Conservation (phyloP, 2,113 vertebrate genomes). For the Hypomesus transpacificus region DNA sequence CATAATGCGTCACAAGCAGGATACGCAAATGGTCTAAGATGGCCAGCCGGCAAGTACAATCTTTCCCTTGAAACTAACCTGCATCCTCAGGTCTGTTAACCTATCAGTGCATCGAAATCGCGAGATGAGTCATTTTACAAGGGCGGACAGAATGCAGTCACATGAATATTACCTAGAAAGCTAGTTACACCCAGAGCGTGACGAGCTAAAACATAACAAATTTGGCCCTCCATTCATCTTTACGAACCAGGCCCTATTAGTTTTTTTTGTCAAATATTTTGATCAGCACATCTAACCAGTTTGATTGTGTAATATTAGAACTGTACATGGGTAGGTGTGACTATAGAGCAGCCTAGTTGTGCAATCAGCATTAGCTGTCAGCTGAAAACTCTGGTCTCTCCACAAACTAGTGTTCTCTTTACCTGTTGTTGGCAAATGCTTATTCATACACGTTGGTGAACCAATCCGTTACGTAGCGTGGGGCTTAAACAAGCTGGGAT, state of each 20-base stretch:
- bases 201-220: slow-evolving; percentile 45
- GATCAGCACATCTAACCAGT: slow-evolving; percentile 30
- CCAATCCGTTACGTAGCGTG: too few species aligned
- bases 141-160: too few species aligned
- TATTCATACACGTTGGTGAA: too few species aligned
- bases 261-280: not conserved
- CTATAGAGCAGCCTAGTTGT: slow-evolving; percentile 9
- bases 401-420: too few species aligned
- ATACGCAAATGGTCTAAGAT: too few species aligned
- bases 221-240: slow-evolving; percentile 33
- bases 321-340: slow-evolving; percentile 12
- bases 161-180: slow-evolving; percentile 8
- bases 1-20: not conserved
- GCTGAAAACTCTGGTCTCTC: not conserved
- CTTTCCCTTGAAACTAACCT: too few species aligned
- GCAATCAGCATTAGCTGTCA: slow-evolving; percentile 20
- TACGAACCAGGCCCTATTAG: slow-evolving; percentile 24
- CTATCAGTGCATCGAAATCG: slow-evolving; percentile 11
- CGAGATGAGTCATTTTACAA: slow-evolving; percentile 6
- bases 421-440: too few species aligned
- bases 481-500: too few species aligned
- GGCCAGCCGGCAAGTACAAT: too few species aligned
- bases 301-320: slow-evolving; percentile 30
- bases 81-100: too few species aligned
- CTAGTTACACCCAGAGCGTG: slow-evolving; percentile 59